Percentiles rank a stretch among this genome's conserved stretches.
Evolutionary conservation across 2,888 invertebrate genomes (phyloP).

Genomic region (Psylliodes chrysocephalus): DNA sequence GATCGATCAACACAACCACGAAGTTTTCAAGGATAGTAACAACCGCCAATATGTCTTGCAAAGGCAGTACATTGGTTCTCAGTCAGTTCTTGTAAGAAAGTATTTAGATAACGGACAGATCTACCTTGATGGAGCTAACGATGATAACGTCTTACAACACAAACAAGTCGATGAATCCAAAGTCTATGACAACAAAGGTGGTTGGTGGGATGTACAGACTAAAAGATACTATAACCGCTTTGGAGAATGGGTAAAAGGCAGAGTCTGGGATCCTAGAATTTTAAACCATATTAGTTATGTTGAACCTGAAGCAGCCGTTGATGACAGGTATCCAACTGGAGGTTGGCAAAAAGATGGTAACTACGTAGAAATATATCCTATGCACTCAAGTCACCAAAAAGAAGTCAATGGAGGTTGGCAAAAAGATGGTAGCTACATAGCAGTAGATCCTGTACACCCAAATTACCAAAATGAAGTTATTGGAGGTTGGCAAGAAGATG

Average conservation of each 20-base stretch:
- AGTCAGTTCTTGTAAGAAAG: background rate
- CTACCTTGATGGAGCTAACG: background rate
- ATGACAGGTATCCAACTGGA: background rate
- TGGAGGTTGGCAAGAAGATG: background rate
- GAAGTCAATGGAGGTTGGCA: background rate
- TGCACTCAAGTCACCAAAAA: background rate
- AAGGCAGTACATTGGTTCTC: background rate
- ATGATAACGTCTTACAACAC: background rate
- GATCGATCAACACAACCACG: background rate
- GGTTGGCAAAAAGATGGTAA: background rate
- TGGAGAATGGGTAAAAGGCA: background rate
- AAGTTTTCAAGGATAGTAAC: background rate
- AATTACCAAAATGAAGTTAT: background rate
- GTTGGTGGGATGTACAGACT: background rate
- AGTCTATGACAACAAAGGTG: background rate
- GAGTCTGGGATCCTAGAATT: no score
- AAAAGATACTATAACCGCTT: background rate
- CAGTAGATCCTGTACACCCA: background rate
- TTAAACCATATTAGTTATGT: no score
- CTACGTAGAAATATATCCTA: background rate
- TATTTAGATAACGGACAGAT: conserved; percentile 5
- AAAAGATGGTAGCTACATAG: background rate
- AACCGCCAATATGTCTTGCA: background rate
- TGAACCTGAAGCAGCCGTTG: no score
- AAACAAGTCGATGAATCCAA: background rate